Evolutionary conservation across 1,140 invertebrate species (phyloP).

Genomic region (Chionoecetes opilio): DNA sequence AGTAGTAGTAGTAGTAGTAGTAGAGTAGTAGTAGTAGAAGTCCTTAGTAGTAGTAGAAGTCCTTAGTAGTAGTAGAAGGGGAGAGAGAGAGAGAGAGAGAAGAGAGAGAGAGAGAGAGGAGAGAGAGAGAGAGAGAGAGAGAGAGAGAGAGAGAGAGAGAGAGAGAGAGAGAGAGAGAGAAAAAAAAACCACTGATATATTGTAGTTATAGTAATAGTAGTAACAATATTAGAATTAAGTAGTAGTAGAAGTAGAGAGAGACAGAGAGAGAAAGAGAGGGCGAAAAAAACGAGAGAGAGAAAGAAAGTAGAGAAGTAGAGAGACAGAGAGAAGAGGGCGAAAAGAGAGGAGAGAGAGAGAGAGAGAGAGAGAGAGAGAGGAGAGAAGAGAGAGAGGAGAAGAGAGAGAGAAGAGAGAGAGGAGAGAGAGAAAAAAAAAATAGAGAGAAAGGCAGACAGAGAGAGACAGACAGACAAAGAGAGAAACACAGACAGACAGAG

Average conservation of each 20-base stretch:
- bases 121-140: neutral
- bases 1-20: neutral
- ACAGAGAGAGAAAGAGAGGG: neutral
- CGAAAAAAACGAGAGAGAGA: neutral
- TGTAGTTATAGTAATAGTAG: neutral
- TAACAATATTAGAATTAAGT: no score
- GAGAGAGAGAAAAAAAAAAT: neutral
- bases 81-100: neutral
- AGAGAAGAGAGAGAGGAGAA: no score
- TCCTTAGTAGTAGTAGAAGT: neutral
- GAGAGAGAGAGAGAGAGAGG: conserved; percentile 7
- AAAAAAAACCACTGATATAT: no score
- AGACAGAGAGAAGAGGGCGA: neutral
- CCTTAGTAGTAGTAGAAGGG: neutral
- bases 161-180: neutral
- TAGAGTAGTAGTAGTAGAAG: no score
- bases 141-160: neutral
- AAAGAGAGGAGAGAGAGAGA: neutral
- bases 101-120: neutral
- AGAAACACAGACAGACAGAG: conserved; percentile 6
- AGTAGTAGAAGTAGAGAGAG: no score
- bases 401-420: neutral
- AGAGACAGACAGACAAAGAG: conserved; percentile 19
- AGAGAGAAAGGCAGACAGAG: neutral
- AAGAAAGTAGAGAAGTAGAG: neutral